phyloP scores from a whole-genome alignment of 2,797 vertebrate species.

The Erethizon dorsatum region DNA sequence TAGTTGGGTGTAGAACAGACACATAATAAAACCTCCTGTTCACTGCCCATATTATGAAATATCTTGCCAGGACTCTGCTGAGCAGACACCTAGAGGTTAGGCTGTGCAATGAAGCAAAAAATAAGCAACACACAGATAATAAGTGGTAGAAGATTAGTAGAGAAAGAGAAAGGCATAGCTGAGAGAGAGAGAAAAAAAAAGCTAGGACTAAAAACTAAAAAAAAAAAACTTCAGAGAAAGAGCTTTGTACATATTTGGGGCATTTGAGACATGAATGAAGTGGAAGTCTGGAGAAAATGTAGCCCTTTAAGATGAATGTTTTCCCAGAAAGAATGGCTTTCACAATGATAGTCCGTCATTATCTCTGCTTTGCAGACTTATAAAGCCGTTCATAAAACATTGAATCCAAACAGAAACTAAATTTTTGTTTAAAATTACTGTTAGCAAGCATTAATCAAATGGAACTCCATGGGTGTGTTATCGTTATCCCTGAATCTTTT shows the following conservation, averaged over 20 bases:
- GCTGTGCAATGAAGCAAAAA: neutral
- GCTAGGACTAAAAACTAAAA: neutral
- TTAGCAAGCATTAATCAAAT: neutral
- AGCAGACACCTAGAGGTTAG: neutral
- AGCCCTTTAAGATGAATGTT: fast-evolving
- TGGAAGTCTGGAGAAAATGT: neutral
- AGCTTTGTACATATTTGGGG: neutral
- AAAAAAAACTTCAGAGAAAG: neutral
- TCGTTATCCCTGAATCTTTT: neutral
- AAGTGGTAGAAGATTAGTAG: neutral
- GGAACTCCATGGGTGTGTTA: neutral
- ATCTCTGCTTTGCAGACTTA: neutral
- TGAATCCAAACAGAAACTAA: neutral
- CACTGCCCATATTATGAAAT: too few species aligned
- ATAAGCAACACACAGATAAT: neutral
- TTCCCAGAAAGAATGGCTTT: neutral
- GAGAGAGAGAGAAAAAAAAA: neutral
- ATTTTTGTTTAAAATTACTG: neutral
- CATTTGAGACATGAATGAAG: neutral
- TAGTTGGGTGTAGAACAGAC: neutral
- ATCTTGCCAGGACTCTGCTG: neutral
- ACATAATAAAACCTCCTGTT: neutral
- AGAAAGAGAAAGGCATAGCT: neutral
- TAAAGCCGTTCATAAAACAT: neutral
- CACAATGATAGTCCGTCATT: neutral